These are phyloP conservation scores for Drosophila stalkeri DNA, from an alignment of 2,888 invertebrate genomes.

Conservation along the genomic window DNA sequence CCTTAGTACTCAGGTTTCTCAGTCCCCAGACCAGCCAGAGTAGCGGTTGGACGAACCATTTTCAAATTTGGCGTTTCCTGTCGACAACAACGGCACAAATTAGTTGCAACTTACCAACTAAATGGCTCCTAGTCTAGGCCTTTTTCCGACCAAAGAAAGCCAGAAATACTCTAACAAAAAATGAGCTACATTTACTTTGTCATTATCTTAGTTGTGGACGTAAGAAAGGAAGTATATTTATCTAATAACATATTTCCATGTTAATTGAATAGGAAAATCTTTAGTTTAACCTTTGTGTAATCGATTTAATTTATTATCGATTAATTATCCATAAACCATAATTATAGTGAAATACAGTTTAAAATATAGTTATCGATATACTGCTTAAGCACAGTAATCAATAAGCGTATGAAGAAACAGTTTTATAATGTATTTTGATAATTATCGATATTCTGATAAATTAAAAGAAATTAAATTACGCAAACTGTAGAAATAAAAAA, in stretches of 20 bases:
- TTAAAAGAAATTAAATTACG: too few relatives aligned
- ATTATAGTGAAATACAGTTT: too few relatives aligned
- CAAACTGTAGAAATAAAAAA: background rate
- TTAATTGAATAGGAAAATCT: background rate
- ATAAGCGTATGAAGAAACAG: too few relatives aligned
- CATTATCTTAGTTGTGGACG: background rate
- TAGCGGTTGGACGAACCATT: conserved; percentile 33
- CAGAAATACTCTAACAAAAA: background rate
- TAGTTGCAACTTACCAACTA: conserved; percentile 38
- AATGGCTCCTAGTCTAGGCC: conserved; percentile 1
- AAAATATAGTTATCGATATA: background rate
- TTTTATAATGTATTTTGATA: too few relatives aligned
- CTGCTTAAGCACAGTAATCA: too few relatives aligned
- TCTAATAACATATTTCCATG: background rate
- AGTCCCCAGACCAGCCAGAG: background rate
- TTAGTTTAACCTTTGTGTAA: background rate
- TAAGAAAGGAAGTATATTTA: too few relatives aligned
- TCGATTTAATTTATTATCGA: background rate
- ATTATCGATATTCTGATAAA: too few relatives aligned
- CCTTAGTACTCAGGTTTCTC: conserved; percentile 18
- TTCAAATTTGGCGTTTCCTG: conserved; percentile 55
- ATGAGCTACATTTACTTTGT: background rate
- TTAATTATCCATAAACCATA: too few relatives aligned
- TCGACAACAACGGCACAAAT: conserved; percentile 39
- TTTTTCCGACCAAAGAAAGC: background rate